These are phyloP conservation scores for Pantherophis vulpinus DNA, from an alignment of 2,797 vertebrate genomes.

Conservation along the genomic window DNA sequence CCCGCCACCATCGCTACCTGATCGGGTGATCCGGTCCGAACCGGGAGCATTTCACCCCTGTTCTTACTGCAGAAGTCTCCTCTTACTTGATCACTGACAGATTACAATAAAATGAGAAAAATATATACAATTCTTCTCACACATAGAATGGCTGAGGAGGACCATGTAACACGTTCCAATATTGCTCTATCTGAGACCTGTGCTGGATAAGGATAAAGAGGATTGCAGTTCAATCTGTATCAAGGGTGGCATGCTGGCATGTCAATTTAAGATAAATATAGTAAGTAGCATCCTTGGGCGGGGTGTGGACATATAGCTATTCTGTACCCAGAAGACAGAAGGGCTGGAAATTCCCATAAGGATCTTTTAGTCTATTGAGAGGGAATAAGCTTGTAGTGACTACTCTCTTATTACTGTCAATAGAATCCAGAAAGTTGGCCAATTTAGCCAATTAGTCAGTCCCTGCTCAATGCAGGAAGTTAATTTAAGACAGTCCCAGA, in stretches of 20 bases:
- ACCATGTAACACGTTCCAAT: neutral
- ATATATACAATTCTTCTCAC: neutral
- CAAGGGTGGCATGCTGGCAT: neutral
- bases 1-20: no score
- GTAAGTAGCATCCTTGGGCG: neutral
- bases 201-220: neutral
- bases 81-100: neutral
- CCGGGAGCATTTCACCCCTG: neutral
- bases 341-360: neutral
- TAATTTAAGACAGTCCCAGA: neutral
- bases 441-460: neutral
- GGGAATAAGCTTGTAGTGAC: neutral
- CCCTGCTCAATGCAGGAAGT: neutral
- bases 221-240: neutral
- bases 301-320: neutral
- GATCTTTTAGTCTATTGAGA: neutral
- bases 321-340: neutral
- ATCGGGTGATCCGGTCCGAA: no score
- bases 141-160: neutral
- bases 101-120: neutral
- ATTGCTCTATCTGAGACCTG: neutral
- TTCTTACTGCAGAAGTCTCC: neutral
- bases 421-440: neutral
- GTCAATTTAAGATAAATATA: neutral
- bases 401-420: neutral